Evolutionary conservation across 2,797 vertebrate species (phyloP), one percentile per base, ranked within the genome.

Genomic region (Pampus argenteus): DNA sequence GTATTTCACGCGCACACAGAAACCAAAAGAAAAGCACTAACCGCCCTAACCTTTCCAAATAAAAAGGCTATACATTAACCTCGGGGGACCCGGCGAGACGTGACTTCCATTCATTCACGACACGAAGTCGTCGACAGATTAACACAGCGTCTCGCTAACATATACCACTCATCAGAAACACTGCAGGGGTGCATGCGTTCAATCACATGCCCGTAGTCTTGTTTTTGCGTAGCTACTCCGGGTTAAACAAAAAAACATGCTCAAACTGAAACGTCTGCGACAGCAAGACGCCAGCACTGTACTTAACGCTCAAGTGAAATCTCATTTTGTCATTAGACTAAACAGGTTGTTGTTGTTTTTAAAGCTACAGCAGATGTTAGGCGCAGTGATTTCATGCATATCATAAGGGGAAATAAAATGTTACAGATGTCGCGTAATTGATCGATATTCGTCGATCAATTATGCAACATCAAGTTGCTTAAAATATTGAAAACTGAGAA

Each of bases 21-120:
- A 40, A 22, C 26, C 74, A 48, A 52, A 31, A 73, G 50, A 82
- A 72, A 68, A 45, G 17, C 42, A 70, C 70, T 29, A 20, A 56
- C 60, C 14, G n/a, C 23, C 31, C 38, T 75, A 81, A 86, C 79
- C 83, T 84, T 85, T 87, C 60, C 73, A 78, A 81, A 85, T 80
- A 55, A 89, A 89, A 83, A 83, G 84, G 82, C 86, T 90, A 67
- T 82, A 87, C 69, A 89, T 92, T 91, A 90, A 91, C 90, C 83
- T 52, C 3, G 1, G 66, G 64, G 64, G 63, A n/a, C 64, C 71
- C 51, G 54, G 48, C 34, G 81, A 80, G 83, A 89, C 71, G 74
- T 91, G 86, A 86, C 83, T 86, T 89, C 75, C 74, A 83, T 77
- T 85, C 79, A 79, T 59, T 45, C 71, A 81, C 52, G 49, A 71